Conservation (phyloP, 2,888 invertebrate genomes). For the Acanthosepion lycidas region DNA sequence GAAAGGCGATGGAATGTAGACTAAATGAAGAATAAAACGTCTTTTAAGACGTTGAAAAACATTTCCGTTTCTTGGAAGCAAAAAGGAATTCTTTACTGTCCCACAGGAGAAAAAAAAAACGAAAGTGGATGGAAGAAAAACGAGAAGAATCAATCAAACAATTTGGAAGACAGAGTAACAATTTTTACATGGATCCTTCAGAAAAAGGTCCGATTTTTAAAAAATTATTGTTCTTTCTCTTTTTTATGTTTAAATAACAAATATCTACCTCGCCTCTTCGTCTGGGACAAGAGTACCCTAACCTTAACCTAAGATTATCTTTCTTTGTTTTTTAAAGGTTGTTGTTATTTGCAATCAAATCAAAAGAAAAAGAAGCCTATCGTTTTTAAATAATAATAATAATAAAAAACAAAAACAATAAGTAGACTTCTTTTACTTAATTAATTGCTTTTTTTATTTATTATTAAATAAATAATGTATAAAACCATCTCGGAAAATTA, state of each 20-base stretch:
- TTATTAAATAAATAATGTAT: too few species aligned
- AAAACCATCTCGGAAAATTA: too few species aligned
- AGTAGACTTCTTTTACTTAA: too few species aligned
- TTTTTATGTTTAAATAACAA: background rate
- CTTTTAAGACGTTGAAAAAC: background rate
- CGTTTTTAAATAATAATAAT: too few species aligned
- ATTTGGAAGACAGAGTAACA: background rate
- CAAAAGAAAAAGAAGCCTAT: too few species aligned
- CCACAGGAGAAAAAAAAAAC: too few species aligned
- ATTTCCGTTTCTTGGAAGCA: too few species aligned
- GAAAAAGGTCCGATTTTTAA: background rate
- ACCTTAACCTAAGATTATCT: background rate
- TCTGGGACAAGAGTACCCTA: background rate
- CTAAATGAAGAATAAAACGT: background rate
- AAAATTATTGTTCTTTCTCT: background rate
- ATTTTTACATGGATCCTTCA: background rate
- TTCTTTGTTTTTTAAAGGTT: background rate
- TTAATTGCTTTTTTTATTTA: too few species aligned
- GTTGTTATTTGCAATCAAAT: background rate
- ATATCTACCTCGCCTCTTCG: background rate
- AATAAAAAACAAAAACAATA: too few species aligned
- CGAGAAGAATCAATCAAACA: background rate
- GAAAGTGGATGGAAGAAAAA: background rate
- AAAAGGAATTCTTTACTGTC: too few species aligned
- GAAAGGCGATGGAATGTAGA: background rate